Percentiles rank a stretch among this genome's conserved stretches.
Evolutionary conservation across 2,888 invertebrate genomes (phyloP).

Genomic region (Parnassius orleans): DNA sequence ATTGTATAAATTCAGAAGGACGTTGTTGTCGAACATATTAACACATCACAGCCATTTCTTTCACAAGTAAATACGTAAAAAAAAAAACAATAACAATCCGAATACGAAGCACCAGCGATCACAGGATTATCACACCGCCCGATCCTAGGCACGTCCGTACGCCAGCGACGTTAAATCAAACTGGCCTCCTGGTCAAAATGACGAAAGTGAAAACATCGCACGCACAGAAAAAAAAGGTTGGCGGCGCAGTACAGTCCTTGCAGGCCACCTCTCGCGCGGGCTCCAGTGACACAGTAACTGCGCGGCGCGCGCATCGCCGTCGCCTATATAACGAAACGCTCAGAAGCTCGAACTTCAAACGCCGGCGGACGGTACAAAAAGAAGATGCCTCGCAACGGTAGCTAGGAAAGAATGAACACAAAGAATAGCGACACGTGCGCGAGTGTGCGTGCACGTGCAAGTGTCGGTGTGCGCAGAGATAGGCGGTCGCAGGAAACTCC

Average conservation of each 20-base stretch:
- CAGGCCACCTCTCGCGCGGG: constrained; percentile 77
- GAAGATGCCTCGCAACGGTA: constrained; percentile 76
- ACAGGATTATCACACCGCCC: constrained; percentile 74
- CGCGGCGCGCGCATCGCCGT: constrained; percentile 72
- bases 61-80: constrained; percentile 54
- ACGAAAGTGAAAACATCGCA: constrained; percentile 81
- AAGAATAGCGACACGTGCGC: constrained; percentile 74
- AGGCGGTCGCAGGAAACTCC: constrained; percentile 81
- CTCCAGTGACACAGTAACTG: constrained; percentile 79
- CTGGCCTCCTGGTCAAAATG: constrained; percentile 78
- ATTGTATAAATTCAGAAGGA: constrained; percentile 77
- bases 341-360: constrained; percentile 70
- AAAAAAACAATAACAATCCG: constrained; percentile 67
- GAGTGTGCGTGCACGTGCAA: constrained; percentile 73
- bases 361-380: constrained; percentile 73
- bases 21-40: constrained; percentile 78
- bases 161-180: constrained; percentile 78
- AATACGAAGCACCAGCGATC: constrained; percentile 65
- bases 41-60: constrained; percentile 77
- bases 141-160: constrained; percentile 77
- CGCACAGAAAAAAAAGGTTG: constrained; percentile 77
- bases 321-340: constrained; percentile 78
- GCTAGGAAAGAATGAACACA: constrained; percentile 76
- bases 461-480: constrained; percentile 75
- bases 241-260: constrained; percentile 63